Evolutionary conservation across 2,888 invertebrate species (phyloP), one percentile per base, ranked within the genome.

Genomic region (Cotesia congregata): DNA sequence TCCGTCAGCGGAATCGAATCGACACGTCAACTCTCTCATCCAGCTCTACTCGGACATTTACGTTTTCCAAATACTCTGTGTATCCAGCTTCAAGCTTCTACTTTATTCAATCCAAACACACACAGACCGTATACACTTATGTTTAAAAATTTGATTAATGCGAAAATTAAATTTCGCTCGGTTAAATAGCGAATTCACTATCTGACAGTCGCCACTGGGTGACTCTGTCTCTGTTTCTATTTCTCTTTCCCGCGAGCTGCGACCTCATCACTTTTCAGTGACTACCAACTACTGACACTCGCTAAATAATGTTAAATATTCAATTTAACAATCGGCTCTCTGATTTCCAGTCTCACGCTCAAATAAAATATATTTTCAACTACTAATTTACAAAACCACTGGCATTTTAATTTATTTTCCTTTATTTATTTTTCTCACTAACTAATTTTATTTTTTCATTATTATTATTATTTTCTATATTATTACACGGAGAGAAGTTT

Each of bases 111-210:
- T 30, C 30, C 30, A 30, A 0, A 30, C 62, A 60, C 60, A 39
- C 71, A 50, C 65, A 71, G 61, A 59, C 30, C 67, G 17, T 41
- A 40, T 60, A 72, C 60, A 69, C 74, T 74, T 75, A 78, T 79
- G 75, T 76, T 60, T 40, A 67, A 77, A 79, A 78, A 78, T 77
- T 78, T 75, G 74, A 77, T 79, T 79, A 74, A 79, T 77, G 75
- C 79, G 77, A 74, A 80, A 78, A 79, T 80, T 76, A 78, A 80
- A 82, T 82, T 79, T 69, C 73, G 65, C 76, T 70, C 62, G 41
- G 50, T 41, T 50, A 39, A 69, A 39, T 6, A 40, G 59, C 73
- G 72, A 69, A 69, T 71, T 62, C 59, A 69, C 72, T 77, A 65
- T 59, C 20, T 17, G 67, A 41, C 70, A 65, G 67, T 73, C 50